Evolutionary conservation across 2,888 invertebrate species (phyloP).

Genomic region (Odontocerum albicorne): DNA sequence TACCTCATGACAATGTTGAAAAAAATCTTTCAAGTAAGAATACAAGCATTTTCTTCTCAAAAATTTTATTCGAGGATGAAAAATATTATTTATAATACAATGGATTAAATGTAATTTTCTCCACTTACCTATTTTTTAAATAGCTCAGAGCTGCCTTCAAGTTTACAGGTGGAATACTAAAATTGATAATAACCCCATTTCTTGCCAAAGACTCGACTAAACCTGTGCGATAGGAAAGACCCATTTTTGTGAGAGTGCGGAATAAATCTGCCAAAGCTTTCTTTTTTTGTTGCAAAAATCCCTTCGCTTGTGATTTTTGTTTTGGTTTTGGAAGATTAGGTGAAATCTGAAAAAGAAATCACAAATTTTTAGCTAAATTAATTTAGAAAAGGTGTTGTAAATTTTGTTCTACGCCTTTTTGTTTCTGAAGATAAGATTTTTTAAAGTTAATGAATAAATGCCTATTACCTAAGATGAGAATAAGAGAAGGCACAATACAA

Average conservation of each 20-base stretch:
- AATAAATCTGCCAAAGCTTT: slow-evolving; percentile 86
- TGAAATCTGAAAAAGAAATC: slow-evolving; percentile 52
- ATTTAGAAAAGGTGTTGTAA: background rate
- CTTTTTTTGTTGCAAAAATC: slow-evolving; percentile 81
- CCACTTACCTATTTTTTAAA: slow-evolving; percentile 54
- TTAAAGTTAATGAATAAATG: too few relatives aligned
- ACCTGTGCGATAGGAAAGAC: slow-evolving; percentile 82
- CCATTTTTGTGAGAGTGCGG: slow-evolving; percentile 71
- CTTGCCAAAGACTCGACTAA: slow-evolving; percentile 60
- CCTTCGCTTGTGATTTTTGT: slow-evolving; percentile 78
- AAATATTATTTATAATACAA: slow-evolving; percentile 23
- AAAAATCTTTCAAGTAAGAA: too few relatives aligned
- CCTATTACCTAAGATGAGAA: too few relatives aligned
- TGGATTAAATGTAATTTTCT: too few relatives aligned
- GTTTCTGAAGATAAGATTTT: too few relatives aligned
- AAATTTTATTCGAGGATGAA: background rate
- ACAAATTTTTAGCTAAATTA: background rate
- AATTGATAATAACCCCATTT: slow-evolving; percentile 59
- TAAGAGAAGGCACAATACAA: too few relatives aligned
- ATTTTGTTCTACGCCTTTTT: background rate
- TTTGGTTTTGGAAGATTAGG: slow-evolving; percentile 64
- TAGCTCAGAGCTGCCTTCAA: slow-evolving; percentile 60
- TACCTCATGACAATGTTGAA: too few relatives aligned
- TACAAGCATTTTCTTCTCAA: too few relatives aligned
- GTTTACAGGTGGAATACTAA: slow-evolving; percentile 71